Base-by-base conservation (phyloP, 2,797 vertebrate genomes). In the Microhierax caerulescens region DNA sequence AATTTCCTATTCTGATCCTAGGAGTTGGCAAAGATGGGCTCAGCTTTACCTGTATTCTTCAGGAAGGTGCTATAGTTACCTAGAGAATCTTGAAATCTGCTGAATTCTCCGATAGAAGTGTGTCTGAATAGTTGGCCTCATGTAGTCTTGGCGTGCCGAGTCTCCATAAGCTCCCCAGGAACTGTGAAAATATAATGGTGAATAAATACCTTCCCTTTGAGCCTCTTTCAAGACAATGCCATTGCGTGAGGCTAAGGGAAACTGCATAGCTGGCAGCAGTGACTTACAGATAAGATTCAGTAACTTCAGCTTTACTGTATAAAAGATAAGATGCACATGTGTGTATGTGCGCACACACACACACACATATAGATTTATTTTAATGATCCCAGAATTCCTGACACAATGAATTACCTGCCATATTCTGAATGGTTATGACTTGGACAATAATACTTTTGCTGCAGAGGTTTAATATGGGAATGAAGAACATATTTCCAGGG, bases 321-420 rank as follows among this genome's bases (percentile, higher is more conserved):
- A 10, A 41, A 47, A 56, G 27, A 11, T 11, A 70, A 57, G 30
- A 47, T 68, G 27, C 6, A 47, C 1, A 2, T 13, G 10, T 17
- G 0, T 34, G 1, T 15, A 13, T 22, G n/a, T n/a, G n/a, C n/a
- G n/a, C n/a, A n/a, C n/a, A n/a, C n/a, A 13, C 10, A 7, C 9
- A n/a, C 3, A 36, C 20, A 34, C 20, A 47, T 18, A 19, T 4
- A 6, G 1, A 4, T 1, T 2, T 22, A 7, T 12, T 34, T 43
- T 47, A 59, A n/a, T 64, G n/a, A 53, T 48, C 73, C 25, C 45
- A 69, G 23, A 53, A 83, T 72, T 75, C 32, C 20, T 48, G 39
- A 68, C 24, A 63, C 13, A 74, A 20, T 18, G 0, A 27, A 73
- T 67, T 84, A 16, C 23, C 32, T 53, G 28, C 10, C 5, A 1